phyloP scores from a whole-genome alignment of 2,113 vertebrate genomes.

The Hassar affinis region DNA sequence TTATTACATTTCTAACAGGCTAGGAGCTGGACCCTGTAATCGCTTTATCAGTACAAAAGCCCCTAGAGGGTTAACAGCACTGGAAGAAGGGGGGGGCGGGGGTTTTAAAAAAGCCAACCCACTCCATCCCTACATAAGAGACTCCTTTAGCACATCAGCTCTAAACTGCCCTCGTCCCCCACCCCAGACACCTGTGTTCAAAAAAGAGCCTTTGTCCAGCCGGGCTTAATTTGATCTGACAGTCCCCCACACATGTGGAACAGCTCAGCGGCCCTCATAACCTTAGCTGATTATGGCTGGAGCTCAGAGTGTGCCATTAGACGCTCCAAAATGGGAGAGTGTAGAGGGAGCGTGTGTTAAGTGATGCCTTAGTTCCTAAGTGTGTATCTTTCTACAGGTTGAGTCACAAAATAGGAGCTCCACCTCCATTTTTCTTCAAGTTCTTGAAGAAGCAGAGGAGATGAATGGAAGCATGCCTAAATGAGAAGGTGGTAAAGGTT shows the following conservation, averaged over 20 bases:
- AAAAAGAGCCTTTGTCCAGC: conserved; percentile 73
- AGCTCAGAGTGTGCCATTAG: conserved; percentile 45
- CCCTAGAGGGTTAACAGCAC: conserved; percentile 36
- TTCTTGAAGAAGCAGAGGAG: neutral
- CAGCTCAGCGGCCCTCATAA: conserved; percentile 69
- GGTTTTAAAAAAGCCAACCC: neutral
- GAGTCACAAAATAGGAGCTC: neutral
- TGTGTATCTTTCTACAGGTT: conserved; percentile 16
- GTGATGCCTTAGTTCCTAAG: conserved; percentile 13
- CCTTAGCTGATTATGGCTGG: conserved; percentile 57
- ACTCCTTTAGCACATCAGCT: conserved; percentile 48
- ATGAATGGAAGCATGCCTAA: neutral
- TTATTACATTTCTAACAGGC: conserved; percentile 32
- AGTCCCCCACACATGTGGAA: conserved; percentile 75
- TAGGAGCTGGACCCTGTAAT: conserved; percentile 30
- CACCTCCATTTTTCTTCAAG: neutral
- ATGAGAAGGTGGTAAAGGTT: conserved; percentile 3
- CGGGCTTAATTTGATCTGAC: conserved; percentile 72
- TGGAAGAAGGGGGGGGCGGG: neutral
- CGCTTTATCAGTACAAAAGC: conserved; percentile 48
- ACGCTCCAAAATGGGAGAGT: conserved; percentile 13
- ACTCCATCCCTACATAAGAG: conserved; percentile 42
- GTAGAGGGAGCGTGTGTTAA: conserved; percentile 21
- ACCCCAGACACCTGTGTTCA: conserved; percentile 71
- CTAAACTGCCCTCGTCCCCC: conserved; percentile 31